A percentile compares a stretch with the other conserved stretches of the same genome.
These are phyloP conservation scores for Andrena chrysosceles DNA, from an alignment of 2,888 invertebrate species.

Conservation along the genomic window DNA sequence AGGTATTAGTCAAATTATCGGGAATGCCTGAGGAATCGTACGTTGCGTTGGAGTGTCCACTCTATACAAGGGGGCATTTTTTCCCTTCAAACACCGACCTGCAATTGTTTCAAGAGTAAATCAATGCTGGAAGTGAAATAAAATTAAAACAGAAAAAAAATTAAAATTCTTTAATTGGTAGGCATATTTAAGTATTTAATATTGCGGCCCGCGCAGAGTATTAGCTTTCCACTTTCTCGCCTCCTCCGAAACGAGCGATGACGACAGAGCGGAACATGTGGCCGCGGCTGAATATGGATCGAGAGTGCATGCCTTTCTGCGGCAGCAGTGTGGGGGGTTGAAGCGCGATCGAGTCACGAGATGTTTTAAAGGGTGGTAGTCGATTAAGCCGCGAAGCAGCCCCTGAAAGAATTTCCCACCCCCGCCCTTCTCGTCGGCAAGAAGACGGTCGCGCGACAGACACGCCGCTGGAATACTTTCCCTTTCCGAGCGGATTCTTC, in stretches of 20 bases:
- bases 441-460: neutral
- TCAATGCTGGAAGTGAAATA: no score
- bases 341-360: conserved; percentile 6
- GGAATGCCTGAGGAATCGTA: no score
- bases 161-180: no score
- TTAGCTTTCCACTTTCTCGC: neutral
- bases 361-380: conserved; percentile 8
- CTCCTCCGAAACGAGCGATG: neutral
- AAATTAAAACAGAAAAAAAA: no score
- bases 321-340: neutral
- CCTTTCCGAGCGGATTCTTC: conserved; percentile 19
- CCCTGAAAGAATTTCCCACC: conserved; percentile 20
- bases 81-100: no score
- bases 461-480: conserved; percentile 16
- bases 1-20: no score
- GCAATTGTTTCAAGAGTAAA: no score
- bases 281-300: conserved; percentile 15
- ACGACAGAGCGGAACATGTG: conserved; percentile 15
- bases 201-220: no score
- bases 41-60: no score
- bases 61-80: no score
- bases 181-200: no score
- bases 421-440: neutral
- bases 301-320: conserved; percentile 18
- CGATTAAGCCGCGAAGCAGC: conserved; percentile 16